phyloP scores from a whole-genome alignment of 2,797 vertebrate species.

The Typhlichthys subterraneus region DNA sequence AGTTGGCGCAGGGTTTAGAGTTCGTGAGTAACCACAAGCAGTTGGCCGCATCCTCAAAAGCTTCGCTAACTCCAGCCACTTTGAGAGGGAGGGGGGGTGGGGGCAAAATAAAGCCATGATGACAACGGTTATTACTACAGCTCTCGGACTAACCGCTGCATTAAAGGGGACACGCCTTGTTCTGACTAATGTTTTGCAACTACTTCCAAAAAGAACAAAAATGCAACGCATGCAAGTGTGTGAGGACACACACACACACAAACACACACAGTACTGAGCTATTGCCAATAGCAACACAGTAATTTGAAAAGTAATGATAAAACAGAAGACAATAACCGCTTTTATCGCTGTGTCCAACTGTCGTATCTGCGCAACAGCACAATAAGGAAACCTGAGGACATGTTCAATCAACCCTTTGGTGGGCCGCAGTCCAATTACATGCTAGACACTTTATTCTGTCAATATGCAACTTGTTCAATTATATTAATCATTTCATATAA shows the following conservation, averaged over 20 bases:
- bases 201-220: no score
- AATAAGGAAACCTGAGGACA: conserved; percentile 32
- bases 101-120: conserved; percentile 60
- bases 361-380: conserved; percentile 35
- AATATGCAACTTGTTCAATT: conserved; percentile 35
- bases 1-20: conserved; percentile 96
- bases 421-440: conserved; percentile 46
- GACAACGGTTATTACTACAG: conserved; percentile 48
- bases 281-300: no score
- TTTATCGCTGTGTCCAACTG: conserved; percentile 32
- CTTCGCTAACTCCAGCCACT: conserved; percentile 97
- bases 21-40: conserved; percentile 97
- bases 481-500: conserved; percentile 51
- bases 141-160: conserved; percentile 41
- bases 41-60: conserved; percentile 97
- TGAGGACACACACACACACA: no score
- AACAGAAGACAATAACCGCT: no score
- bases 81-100: conserved; percentile 35
- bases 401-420: conserved; percentile 48
- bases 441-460: conserved; percentile 34
- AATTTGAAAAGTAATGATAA: no score
- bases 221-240: no score
- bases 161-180: conserved; percentile 23
- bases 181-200: no score
- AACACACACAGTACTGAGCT: no score